Conservation (phyloP, 2,113 vertebrate species). For the Leptobrachium leishanense region DNA sequence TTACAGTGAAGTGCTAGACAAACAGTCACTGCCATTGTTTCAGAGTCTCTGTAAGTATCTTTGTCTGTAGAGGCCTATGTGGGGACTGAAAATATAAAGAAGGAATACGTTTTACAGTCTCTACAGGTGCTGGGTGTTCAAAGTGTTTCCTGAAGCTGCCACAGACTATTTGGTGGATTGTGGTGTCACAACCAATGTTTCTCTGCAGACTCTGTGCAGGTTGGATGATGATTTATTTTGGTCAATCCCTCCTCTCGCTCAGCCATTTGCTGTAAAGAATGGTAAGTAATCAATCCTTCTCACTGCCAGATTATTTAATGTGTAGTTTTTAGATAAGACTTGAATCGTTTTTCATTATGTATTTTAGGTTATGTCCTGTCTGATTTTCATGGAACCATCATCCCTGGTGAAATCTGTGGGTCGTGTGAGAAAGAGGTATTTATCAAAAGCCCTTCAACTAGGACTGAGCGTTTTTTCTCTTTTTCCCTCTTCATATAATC, state of each 20-base stretch:
- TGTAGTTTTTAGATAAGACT: too few relatives aligned
- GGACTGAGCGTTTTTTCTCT: too few relatives aligned
- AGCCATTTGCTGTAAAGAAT: slow-evolving; percentile 50
- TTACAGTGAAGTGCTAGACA: too few relatives aligned
- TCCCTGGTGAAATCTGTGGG: neutral
- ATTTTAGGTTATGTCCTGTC: neutral
- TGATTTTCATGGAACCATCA: neutral
- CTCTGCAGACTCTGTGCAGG: neutral
- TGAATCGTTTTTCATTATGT: neutral
- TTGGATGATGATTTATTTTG: slow-evolving; percentile 41
- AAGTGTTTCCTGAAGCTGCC: slow-evolving; percentile 5
- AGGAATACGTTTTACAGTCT: too few relatives aligned
- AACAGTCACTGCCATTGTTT: too few relatives aligned
- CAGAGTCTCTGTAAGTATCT: too few relatives aligned
- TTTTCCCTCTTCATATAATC: too few relatives aligned
- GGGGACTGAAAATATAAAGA: too few relatives aligned
- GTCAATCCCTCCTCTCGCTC: slow-evolving; percentile 39
- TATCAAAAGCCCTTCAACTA: too few relatives aligned
- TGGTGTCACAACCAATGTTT: slow-evolving; percentile 6
- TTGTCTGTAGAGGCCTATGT: too few relatives aligned
- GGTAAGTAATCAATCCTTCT: neutral
- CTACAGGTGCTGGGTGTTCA: slow-evolving; percentile 51
- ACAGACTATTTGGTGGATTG: slow-evolving; percentile 50
- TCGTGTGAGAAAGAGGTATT: neutral
- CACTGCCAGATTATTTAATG: neutral